A percentile compares a stretch with the other conserved stretches of the same genome.
These are phyloP conservation scores for Muscidifurax raptorellus DNA, from an alignment of 1,140 invertebrate species.

Conservation along the genomic window DNA sequence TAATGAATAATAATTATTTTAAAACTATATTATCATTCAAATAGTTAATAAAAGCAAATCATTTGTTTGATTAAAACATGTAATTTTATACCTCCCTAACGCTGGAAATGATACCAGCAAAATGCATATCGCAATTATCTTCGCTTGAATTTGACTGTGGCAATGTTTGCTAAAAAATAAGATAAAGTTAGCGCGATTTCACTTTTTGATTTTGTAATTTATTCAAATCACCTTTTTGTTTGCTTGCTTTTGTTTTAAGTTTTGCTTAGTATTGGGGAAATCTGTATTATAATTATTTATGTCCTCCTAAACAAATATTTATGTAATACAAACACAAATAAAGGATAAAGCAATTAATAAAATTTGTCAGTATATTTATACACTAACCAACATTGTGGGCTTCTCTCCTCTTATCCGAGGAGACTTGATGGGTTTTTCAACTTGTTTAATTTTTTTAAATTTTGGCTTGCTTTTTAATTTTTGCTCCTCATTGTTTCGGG, in stretches of 20 bases:
- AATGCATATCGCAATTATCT: neutral
- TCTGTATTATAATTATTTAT: too few relatives aligned
- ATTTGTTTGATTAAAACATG: neutral
- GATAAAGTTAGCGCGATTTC: neutral
- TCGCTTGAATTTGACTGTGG: neutral
- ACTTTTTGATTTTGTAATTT: neutral
- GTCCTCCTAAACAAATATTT: too few relatives aligned
- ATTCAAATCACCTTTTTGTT: neutral
- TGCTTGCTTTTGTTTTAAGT: neutral
- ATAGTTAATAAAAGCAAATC: neutral
- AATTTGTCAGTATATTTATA: neutral
- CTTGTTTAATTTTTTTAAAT: neutral
- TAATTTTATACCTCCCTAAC: conserved; percentile 24
- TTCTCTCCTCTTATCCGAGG: neutral
- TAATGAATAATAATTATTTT: neutral
- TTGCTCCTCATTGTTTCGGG: neutral
- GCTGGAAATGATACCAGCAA: neutral
- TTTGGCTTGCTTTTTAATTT: neutral
- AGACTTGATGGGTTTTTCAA: neutral
- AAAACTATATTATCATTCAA: neutral
- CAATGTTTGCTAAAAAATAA: neutral
- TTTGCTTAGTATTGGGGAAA: neutral
- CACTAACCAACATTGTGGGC: neutral
- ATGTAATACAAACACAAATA: too few relatives aligned
- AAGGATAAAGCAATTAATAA: neutral